Percentiles rank a stretch among this genome's conserved stretches.
phyloP scores from a whole-genome alignment of 2,797 vertebrate species.

The Hemitrygon akajei region DNA sequence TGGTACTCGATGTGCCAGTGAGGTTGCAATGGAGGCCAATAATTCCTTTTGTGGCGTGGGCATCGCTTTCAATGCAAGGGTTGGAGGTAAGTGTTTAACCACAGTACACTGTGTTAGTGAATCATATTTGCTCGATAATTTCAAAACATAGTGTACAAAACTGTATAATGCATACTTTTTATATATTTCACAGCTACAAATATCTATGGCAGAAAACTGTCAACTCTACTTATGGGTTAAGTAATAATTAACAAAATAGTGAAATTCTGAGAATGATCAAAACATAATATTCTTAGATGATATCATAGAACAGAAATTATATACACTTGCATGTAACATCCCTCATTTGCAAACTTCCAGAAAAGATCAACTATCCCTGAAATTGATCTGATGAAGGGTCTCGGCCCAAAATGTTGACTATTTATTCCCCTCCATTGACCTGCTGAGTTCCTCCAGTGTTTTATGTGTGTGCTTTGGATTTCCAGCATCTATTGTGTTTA shows the following conservation, averaged over 20 bases:
- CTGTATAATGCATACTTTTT: background rate
- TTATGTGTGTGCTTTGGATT: no score
- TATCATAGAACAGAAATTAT: background rate
- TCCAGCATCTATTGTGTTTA: no score
- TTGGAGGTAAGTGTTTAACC: slow-evolving; percentile 51
- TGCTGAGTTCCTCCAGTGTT: no score
- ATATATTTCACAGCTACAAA: background rate
- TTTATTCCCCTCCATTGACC: no score
- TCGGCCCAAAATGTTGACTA: no score
- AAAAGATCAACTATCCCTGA: no score
- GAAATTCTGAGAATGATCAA: background rate
- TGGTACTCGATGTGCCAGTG: slow-evolving; percentile 56
- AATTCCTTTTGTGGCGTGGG: slow-evolving; percentile 57
- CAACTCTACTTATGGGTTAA: background rate
- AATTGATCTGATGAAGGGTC: no score
- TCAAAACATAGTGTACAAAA: background rate
- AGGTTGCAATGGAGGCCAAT: slow-evolving; percentile 63
- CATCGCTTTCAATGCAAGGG: slow-evolving; percentile 53
- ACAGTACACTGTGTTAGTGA: background rate
- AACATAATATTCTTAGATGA: background rate
- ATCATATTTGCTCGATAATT: no score
- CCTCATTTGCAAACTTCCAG: no score
- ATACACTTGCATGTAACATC: background rate
- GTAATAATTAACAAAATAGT: background rate
- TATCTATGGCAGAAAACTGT: background rate